phyloP scores from a whole-genome alignment of 2,797 vertebrate genomes.

The Cacajao melanocephalus region DNA sequence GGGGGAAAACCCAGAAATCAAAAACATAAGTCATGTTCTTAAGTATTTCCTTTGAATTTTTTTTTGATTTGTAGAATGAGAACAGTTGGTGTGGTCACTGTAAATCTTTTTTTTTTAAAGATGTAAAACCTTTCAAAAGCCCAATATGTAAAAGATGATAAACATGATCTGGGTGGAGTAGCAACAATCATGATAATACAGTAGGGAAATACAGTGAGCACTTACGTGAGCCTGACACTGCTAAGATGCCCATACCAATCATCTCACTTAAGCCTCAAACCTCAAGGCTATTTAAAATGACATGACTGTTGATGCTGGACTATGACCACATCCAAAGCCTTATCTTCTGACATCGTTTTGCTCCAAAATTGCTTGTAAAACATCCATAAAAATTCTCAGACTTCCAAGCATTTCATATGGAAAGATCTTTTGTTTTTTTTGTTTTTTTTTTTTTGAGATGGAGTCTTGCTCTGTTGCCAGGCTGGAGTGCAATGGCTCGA shows the following conservation, averaged over 20 bases:
- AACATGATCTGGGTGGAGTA: neutral
- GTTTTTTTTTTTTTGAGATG: no score
- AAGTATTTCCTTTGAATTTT: neutral
- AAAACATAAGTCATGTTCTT: neutral
- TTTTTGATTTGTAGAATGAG: constrained; percentile 4
- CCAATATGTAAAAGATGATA: neutral
- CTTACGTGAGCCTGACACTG: rapidly evolving
- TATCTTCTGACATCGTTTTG: neutral
- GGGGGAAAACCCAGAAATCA: neutral
- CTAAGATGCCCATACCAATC: neutral
- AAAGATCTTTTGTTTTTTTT: neutral
- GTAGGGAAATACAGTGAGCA: neutral
- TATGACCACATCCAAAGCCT: neutral
- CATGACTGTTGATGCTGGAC: rapidly evolving
- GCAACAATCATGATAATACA: neutral
- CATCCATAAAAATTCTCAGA: neutral
- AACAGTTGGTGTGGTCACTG: neutral
- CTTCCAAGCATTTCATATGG: neutral
- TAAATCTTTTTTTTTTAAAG: neutral
- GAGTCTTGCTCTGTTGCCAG: no score
- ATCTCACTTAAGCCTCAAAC: neutral
- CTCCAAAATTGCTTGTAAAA: neutral
- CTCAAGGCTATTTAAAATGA: neutral
- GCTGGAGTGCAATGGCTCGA: no score
- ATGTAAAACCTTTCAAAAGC: neutral